Evolutionary conservation across 2,797 vertebrate species (phyloP).

Genomic region (Pseudochirops cupreus): DNA sequence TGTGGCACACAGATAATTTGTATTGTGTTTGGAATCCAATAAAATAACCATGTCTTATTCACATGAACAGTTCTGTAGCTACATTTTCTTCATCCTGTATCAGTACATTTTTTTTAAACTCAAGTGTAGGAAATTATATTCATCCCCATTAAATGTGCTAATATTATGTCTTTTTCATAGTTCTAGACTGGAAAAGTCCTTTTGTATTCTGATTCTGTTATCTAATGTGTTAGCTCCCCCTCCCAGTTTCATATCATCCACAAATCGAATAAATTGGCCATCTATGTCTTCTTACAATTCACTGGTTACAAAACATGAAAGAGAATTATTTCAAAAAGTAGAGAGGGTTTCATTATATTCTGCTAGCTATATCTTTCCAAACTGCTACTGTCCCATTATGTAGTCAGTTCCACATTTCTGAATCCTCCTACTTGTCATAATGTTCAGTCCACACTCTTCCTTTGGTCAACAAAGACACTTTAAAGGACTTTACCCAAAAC

Average conservation of each 20-base stretch:
- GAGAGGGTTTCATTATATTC: not conserved
- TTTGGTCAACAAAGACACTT: not conserved
- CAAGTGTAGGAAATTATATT: not conserved
- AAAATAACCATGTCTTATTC: not conserved
- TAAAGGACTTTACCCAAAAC: not conserved
- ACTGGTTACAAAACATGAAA: not conserved
- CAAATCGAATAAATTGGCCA: not conserved
- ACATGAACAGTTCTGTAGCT: not conserved
- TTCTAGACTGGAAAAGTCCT: not conserved
- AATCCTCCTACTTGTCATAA: not conserved
- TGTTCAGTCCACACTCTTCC: not conserved
- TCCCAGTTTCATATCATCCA: not conserved
- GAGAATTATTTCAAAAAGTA: not conserved
- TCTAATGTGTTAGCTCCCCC: not conserved
- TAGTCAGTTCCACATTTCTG: not conserved
- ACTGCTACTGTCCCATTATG: not conserved
- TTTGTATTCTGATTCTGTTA: not conserved
- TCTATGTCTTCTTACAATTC: not conserved
- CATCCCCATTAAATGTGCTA: not conserved
- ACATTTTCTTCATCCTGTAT: not conserved
- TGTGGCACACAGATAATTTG: not conserved
- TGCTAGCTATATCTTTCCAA: not conserved
- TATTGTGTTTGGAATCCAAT: not conserved
- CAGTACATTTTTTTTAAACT: not conserved
- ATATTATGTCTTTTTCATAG: not conserved